Conservation (phyloP, 2,113 vertebrate genomes). For the Rallus limicola region DNA sequence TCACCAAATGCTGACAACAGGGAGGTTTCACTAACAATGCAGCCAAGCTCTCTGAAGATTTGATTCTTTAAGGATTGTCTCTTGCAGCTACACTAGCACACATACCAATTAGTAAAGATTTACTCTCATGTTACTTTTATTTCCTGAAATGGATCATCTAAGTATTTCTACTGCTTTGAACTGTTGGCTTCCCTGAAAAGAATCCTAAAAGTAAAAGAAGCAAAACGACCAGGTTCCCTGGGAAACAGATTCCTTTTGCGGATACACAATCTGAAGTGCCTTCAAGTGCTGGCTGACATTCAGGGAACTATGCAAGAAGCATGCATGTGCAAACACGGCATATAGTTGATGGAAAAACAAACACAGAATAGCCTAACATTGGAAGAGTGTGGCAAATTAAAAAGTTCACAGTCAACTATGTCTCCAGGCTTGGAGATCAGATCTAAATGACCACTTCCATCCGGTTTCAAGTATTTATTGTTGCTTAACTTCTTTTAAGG, state of each 20-base stretch:
- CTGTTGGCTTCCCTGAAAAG: neutral
- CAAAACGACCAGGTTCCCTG: neutral
- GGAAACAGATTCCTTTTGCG: slow-evolving; percentile 37
- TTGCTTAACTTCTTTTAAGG: slow-evolving; percentile 28
- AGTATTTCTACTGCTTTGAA: neutral
- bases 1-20: neutral
- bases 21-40: neutral
- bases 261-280: slow-evolving; percentile 39
- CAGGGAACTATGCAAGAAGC: slow-evolving; percentile 13
- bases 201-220: neutral
- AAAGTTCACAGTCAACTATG: neutral
- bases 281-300: slow-evolving; percentile 25
- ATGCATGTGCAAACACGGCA: neutral
- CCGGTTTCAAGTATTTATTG: neutral
- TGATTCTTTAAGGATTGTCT: neutral
- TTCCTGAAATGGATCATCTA: neutral
- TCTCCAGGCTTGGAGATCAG: neutral
- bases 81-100: neutral
- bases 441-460: neutral
- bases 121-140: neutral
- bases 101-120: neutral
- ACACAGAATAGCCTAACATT: neutral
- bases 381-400: neutral
- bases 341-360: slow-evolving; percentile 13
- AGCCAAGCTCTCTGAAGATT: neutral